Percentiles rank a stretch among this genome's conserved stretches.
Conservation (phyloP, 1,140 invertebrate genomes). For the Chionoecetes opilio region DNA sequence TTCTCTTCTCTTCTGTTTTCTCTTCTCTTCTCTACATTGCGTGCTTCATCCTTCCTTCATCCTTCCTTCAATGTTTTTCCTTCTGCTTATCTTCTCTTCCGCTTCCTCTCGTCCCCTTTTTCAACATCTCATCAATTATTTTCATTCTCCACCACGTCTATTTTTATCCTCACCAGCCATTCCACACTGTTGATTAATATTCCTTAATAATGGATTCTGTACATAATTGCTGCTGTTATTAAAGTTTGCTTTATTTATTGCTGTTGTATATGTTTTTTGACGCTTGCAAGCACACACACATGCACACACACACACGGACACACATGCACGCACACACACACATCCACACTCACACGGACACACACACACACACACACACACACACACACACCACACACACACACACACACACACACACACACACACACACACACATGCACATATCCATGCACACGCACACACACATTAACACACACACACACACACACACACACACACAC, state of each 20-base stretch:
- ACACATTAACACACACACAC: too few relatives aligned
- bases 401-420: too few relatives aligned
- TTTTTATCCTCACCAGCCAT: slow-evolving; percentile 13
- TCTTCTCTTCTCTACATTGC: neutral
- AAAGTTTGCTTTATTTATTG: neutral
- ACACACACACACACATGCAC: too few relatives aligned
- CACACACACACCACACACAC: too few relatives aligned
- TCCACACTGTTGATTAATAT: neutral
- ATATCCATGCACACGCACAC: too few relatives aligned
- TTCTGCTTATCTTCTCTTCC: neutral
- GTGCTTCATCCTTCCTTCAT: neutral
- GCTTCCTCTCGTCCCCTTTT: slow-evolving; percentile 21
- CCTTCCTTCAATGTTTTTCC: neutral
- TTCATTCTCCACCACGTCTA: slow-evolving; percentile 28
- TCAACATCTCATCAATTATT: slow-evolving; percentile 22
- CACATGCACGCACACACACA: slow-evolving; percentile 16
- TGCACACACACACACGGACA: slow-evolving; percentile 11
- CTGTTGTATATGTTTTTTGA: neutral
- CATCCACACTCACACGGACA: neutral
- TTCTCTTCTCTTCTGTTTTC: neutral
- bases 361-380: neutral
- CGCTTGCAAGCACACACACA: neutral
- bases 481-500: too few relatives aligned
- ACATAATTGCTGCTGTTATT: slow-evolving; percentile 31
- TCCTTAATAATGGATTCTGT: slow-evolving; percentile 11